These are phyloP conservation scores for Hirtodrosophila cameraria DNA, from an alignment of 2,888 invertebrate species.

Conservation along the genomic window DNA sequence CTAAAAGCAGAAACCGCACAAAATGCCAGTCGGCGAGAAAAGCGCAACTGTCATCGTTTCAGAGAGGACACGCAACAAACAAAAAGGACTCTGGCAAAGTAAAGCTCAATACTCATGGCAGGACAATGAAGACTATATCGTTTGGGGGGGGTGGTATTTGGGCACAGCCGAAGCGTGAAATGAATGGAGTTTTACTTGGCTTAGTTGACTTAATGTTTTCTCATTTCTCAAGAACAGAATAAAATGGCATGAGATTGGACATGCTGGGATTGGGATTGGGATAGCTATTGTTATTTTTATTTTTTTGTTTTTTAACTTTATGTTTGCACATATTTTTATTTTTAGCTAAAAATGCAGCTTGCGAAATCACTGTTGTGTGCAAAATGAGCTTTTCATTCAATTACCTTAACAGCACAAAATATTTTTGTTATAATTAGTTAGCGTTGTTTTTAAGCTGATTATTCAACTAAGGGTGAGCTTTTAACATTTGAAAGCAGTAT, in stretches of 20 bases:
- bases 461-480: too few species aligned
- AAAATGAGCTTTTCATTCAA: too few species aligned
- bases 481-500: too few species aligned
- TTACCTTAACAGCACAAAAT: too few species aligned
- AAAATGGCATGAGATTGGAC: constrained; percentile 7
- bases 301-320: too few species aligned
- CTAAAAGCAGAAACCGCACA: constrained; percentile 35
- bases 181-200: constrained; percentile 52
- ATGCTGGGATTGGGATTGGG: constrained; percentile 4
- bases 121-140: constrained; percentile 23
- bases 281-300: not conserved
- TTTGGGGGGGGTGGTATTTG: constrained; percentile 44
- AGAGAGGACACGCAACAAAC: constrained; percentile 25
- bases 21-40: constrained; percentile 26
- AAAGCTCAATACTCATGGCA: constrained; percentile 41
- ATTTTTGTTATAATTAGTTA: too few species aligned
- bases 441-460: too few species aligned
- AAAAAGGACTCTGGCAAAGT: constrained; percentile 33
- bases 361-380: too few species aligned
- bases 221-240: constrained; percentile 5
- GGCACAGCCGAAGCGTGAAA: constrained; percentile 64
- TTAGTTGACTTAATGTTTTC: constrained; percentile 39
- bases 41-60: constrained; percentile 75
- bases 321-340: too few species aligned
- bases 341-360: too few species aligned